Conservation (phyloP, 2,113 vertebrate species). For the Gallinago paraguaiae region DNA sequence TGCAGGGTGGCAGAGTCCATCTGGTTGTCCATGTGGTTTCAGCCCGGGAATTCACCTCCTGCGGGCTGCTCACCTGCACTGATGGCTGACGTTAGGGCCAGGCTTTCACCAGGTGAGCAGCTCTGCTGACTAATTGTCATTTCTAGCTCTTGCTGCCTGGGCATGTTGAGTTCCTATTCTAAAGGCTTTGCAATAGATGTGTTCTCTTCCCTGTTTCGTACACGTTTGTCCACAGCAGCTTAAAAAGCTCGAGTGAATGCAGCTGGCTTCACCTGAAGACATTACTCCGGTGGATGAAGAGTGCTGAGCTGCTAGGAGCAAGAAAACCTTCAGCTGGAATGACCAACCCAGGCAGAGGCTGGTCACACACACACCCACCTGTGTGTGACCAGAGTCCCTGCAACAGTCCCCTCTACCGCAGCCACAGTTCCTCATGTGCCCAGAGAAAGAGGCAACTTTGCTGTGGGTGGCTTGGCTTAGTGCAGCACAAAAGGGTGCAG, state of each 20-base stretch:
- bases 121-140: neutral
- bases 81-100: neutral
- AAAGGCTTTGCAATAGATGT: neutral
- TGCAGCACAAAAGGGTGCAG: neutral
- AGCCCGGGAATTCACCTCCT: neutral
- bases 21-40: neutral
- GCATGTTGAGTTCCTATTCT: neutral
- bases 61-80: fast-evolving
- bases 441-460: neutral
- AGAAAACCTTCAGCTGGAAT: neutral
- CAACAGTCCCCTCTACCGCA: neutral
- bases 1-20: neutral
- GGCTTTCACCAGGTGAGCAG: fast-evolving
- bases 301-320: fast-evolving
- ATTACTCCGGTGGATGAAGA: neutral
- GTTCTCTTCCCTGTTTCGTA: neutral
- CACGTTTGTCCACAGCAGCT: neutral
- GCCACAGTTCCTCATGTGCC: neutral
- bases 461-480: fast-evolving
- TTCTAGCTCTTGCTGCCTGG: neutral
- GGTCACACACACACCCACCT: too few species aligned
- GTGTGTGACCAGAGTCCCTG: neutral
- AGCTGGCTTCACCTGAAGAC: neutral
- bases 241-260: neutral
- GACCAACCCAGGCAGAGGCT: neutral